phyloP scores from a whole-genome alignment of 1,140 invertebrate genomes.

The Chironomus tepperi region DNA sequence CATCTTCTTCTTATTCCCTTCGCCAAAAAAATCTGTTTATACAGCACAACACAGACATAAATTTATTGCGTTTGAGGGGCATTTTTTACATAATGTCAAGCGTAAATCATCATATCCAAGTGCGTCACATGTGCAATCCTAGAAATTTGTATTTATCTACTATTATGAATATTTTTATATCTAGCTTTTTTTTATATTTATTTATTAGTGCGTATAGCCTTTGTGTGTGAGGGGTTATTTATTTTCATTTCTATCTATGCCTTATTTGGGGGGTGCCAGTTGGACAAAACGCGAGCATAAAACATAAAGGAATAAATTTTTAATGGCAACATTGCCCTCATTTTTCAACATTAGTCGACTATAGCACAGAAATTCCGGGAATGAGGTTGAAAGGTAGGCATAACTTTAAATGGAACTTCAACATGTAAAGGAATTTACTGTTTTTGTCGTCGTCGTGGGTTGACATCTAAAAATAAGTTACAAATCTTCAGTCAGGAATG shows the following conservation, averaged over 20 bases:
- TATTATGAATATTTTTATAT: not conserved
- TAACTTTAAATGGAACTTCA: slow-evolving; percentile 27
- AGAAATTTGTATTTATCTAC: not conserved
- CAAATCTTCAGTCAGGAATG: no score
- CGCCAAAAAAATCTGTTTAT: no score
- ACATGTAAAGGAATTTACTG: not conserved
- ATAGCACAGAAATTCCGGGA: not conserved
- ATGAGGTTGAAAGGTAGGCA: not conserved
- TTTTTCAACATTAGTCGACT: slow-evolving; percentile 26
- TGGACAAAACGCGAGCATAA: slow-evolving; percentile 10
- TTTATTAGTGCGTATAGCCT: not conserved
- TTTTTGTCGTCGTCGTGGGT: not conserved
- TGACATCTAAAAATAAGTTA: not conserved
- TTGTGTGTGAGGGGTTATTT: not conserved
- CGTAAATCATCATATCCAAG: not conserved
- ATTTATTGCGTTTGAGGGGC: not conserved
- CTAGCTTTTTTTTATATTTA: not conserved
- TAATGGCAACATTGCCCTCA: slow-evolving; percentile 33
- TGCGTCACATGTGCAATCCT: slow-evolving; percentile 17
- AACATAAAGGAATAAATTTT: not conserved
- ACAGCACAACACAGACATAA: no score
- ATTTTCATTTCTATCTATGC: not conserved
- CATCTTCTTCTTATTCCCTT: no score
- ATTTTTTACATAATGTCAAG: slow-evolving; percentile 16
- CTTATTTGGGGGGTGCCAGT: not conserved